phyloP scores from a whole-genome alignment of 2,113 vertebrate species.

The Stigmatopora nigra region DNA sequence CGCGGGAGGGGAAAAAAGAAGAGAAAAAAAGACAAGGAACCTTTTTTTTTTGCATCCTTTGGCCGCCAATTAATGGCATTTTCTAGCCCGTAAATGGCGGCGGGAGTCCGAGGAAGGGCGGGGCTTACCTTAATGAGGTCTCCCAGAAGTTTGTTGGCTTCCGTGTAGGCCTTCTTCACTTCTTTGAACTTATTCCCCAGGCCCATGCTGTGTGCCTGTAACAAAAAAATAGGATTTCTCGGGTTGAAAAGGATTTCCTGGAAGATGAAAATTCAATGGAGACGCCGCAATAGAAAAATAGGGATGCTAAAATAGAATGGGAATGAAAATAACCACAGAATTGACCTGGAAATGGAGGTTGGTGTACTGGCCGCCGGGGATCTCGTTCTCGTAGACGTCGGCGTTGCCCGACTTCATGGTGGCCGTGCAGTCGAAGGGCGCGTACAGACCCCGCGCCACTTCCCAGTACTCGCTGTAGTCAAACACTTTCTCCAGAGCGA shows the following conservation, averaged over 20 bases:
- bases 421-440: conserved; percentile 94
- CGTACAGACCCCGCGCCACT: conserved; percentile 82
- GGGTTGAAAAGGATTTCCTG: neutral
- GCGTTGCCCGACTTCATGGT: conserved; percentile 98
- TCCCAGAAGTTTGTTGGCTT: conserved; percentile 91
- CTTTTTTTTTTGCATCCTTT: too few species aligned
- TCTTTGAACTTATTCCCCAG: conserved; percentile 95
- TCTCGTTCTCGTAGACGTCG: conserved; percentile 97
- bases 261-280: too few species aligned
- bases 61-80: too few species aligned
- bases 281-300: too few species aligned
- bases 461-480: conserved; percentile 99
- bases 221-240: too few species aligned
- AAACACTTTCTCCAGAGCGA: conserved; percentile 83
- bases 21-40: conserved; percentile 16
- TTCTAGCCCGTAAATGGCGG: too few species aligned
- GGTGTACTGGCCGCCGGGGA: conserved; percentile 94
- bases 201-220: conserved; percentile 96
- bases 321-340: too few species aligned
- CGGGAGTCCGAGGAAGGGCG: neutral
- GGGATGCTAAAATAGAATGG: too few species aligned
- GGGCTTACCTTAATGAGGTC: conserved; percentile 91
- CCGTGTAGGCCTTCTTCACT: conserved; percentile 88
- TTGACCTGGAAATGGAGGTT: conserved; percentile 91
- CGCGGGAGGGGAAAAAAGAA: conserved; percentile 21